Evolutionary conservation across 2,113 vertebrate species (phyloP).

Genomic region (Oxygymnocypris stewartii): DNA sequence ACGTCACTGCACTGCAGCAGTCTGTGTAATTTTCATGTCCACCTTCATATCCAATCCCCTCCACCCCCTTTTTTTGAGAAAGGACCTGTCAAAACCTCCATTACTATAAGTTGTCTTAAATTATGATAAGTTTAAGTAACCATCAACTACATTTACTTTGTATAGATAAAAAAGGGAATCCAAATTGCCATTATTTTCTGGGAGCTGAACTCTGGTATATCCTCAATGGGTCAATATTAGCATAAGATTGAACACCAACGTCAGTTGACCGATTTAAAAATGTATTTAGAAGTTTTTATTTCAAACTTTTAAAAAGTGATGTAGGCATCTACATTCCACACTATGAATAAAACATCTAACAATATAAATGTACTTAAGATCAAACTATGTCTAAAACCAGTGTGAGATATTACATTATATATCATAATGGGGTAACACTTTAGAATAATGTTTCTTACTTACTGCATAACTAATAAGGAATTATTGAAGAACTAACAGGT

Average conservation of each 20-base stretch:
- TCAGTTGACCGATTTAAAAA: neutral
- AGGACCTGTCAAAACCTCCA: slow-evolving; percentile 44
- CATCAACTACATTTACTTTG: slow-evolving; percentile 35
- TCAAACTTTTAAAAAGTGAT: neutral
- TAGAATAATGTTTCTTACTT: too few relatives aligned
- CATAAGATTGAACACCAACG: neutral
- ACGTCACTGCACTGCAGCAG: neutral
- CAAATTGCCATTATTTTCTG: slow-evolving; percentile 35
- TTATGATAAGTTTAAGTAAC: slow-evolving; percentile 41
- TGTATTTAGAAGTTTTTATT: slow-evolving; percentile 9
- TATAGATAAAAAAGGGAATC: slow-evolving; percentile 45
- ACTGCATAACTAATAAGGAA: too few relatives aligned
- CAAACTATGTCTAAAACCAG: neutral
- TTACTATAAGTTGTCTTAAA: slow-evolving; percentile 41
- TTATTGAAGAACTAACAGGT: too few relatives aligned
- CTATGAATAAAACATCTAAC: neutral
- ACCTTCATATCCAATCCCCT: neutral
- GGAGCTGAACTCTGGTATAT: slow-evolving; percentile 4
- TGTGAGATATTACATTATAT: neutral
- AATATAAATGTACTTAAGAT: neutral
- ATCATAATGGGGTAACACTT: too few relatives aligned
- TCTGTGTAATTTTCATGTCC: neutral
- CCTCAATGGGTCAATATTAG: slow-evolving; percentile 5
- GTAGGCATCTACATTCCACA: neutral
- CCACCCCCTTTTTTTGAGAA: neutral